Conservation (phyloP, 1,140 invertebrate species). For the Eurosta solidaginis region DNA sequence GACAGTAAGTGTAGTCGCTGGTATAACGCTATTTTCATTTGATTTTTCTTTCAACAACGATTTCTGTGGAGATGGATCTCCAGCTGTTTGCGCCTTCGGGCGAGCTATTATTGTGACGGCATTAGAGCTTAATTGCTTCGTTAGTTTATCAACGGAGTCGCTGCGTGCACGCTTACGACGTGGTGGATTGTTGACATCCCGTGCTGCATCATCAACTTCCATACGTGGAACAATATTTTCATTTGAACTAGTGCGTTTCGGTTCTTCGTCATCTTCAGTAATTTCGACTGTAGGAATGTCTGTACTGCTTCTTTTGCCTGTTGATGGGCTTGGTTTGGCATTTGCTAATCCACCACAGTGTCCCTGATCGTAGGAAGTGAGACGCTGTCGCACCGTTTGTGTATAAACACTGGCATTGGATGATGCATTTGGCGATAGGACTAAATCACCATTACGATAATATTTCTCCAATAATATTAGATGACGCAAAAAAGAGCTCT, state of each 20-base stretch:
- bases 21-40: not conserved
- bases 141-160: slow-evolving; percentile 51
- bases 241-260: slow-evolving; percentile 34
- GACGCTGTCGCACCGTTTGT: slow-evolving; percentile 76
- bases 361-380: slow-evolving; percentile 72
- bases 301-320: slow-evolving; percentile 20
- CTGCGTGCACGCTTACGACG: slow-evolving; percentile 1
- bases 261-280: slow-evolving; percentile 33
- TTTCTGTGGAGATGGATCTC: slow-evolving; percentile 31
- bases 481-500: slow-evolving; percentile 80
- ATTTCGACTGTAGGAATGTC: slow-evolving; percentile 34
- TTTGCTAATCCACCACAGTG: slow-evolving; percentile 45
- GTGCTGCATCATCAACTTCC: not conserved
- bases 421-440: slow-evolving; percentile 73
- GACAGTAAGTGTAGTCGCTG: slow-evolving; percentile 15
- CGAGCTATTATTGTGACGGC: slow-evolving; percentile 54
- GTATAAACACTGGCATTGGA: slow-evolving; percentile 77
- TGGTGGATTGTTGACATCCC: not conserved
- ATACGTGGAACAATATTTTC: slow-evolving; percentile 40
- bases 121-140: slow-evolving; percentile 54
- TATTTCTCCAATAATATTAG: slow-evolving; percentile 81
- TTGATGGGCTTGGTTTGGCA: slow-evolving; percentile 26
- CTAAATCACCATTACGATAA: slow-evolving; percentile 74
- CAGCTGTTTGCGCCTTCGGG: slow-evolving; percentile 36
- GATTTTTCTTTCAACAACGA: slow-evolving; percentile 32